A percentile compares a stretch with the other conserved stretches of the same genome.
These are phyloP conservation scores for Nothobranchius kuhntae DNA, from an alignment of 2,113 vertebrate genomes.

Conservation along the genomic window DNA sequence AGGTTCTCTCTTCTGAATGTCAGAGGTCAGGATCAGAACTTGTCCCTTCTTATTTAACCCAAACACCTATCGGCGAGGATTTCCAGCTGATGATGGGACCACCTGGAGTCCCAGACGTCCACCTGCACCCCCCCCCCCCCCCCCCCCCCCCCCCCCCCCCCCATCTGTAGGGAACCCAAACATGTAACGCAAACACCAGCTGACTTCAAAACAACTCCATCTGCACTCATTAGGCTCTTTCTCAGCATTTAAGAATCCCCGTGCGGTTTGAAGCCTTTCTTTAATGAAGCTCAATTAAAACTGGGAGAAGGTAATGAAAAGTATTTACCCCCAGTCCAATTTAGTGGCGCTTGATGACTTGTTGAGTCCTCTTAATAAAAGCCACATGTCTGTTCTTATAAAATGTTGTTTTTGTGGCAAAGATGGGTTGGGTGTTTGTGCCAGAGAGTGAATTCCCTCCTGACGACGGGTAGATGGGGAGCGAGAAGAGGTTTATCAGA, in stretches of 20 bases:
- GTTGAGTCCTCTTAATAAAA: constrained; percentile 71
- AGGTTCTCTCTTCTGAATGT: not conserved
- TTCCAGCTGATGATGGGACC: constrained; percentile 37
- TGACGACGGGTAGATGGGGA: constrained; percentile 23
- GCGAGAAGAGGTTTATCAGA: constrained; percentile 31
- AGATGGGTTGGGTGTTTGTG: constrained; percentile 40
- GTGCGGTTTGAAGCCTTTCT: constrained; percentile 64
- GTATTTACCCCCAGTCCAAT: constrained; percentile 71
- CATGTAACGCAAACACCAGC: constrained; percentile 28
- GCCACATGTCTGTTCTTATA: constrained; percentile 63
- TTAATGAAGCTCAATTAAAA: constrained; percentile 74
- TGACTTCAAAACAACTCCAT: constrained; percentile 46
- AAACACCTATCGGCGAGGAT: not conserved
- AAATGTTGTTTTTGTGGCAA: constrained; percentile 67
- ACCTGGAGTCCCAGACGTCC: constrained; percentile 51
- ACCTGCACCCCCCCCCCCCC: constrained; percentile 18
- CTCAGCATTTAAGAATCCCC: constrained; percentile 66
- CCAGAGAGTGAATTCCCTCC: constrained; percentile 53
- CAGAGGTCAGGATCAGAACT: too few species aligned
- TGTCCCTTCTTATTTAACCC: not conserved
- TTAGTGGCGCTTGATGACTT: constrained; percentile 62
- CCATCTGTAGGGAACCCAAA: constrained; percentile 21
- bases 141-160: not conserved
- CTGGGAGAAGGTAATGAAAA: constrained; percentile 69
- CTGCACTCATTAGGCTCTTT: constrained; percentile 59